Percentiles rank a stretch among this genome's conserved stretches.
These are phyloP conservation scores for Myotis pilosus DNA, from an alignment of 2,797 vertebrate genomes.

Conservation along the genomic window DNA sequence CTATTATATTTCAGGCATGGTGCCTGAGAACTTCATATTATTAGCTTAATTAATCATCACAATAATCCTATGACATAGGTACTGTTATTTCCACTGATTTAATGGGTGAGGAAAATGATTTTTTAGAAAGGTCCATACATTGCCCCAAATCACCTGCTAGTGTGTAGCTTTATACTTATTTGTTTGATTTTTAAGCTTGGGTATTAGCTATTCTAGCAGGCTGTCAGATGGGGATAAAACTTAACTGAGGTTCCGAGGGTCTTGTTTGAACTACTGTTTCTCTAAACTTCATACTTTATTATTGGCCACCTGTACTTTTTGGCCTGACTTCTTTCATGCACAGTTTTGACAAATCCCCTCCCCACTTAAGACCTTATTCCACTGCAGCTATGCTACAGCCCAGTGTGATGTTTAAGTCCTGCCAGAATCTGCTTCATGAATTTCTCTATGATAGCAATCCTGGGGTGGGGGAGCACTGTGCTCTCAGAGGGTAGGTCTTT, in stretches of 20 bases:
- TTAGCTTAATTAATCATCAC: not conserved
- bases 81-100: slow-evolving; percentile 20
- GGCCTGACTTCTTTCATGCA: slow-evolving; percentile 7
- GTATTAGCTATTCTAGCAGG: not conserved
- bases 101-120: not conserved
- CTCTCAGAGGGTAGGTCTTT: slow-evolving; percentile 63
- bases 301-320: not conserved
- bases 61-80: not conserved
- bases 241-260: slow-evolving; percentile 29
- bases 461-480: not conserved
- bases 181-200: slow-evolving; percentile 9
- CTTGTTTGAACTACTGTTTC: slow-evolving; percentile 32
- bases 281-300: slow-evolving; percentile 29
- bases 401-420: not conserved
- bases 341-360: slow-evolving; percentile 33
- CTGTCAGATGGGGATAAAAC: not conserved
- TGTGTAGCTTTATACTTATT: not conserved
- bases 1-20: not conserved
- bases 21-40: slow-evolving; percentile 42
- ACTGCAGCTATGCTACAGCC: not conserved
- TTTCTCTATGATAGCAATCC: not conserved
- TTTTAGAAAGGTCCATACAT: not conserved
- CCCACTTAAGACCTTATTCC: slow-evolving; percentile 6
- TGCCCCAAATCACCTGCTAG: not conserved
- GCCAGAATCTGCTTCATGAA: not conserved